phyloP scores from a whole-genome alignment of 2,113 vertebrate genomes.

The Smithornis capensis region DNA sequence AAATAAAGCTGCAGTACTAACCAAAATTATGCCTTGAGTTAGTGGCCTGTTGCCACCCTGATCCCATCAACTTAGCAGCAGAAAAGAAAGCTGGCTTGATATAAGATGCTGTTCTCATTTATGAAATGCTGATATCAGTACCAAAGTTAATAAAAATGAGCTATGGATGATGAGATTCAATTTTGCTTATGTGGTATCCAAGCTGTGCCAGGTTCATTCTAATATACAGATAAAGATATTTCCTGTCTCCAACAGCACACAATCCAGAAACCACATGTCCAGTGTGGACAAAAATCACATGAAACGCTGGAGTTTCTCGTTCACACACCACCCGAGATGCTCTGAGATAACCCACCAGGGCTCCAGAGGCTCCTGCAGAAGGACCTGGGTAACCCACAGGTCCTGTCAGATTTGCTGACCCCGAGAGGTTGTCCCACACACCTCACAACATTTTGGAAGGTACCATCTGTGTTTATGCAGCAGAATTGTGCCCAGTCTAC shows the following conservation, averaged over 20 bases:
- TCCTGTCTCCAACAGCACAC: not conserved
- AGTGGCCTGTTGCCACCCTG: not conserved
- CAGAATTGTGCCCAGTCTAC: not conserved
- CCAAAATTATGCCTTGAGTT: not conserved
- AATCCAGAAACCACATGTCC: not conserved
- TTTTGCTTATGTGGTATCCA: not conserved
- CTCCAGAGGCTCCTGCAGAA: not conserved
- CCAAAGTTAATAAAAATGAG: slow-evolving; percentile 35
- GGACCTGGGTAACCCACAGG: not conserved
- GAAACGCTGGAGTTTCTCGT: not conserved
- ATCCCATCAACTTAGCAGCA: not conserved
- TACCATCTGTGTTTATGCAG: not conserved
- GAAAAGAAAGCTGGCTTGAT: not conserved
- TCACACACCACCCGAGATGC: fast-evolving
- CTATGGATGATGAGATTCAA: not conserved
- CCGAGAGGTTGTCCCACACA: fast-evolving
- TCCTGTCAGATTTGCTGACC: not conserved
- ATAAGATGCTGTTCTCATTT: not conserved
- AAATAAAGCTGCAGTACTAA: not conserved
- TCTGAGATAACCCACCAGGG: not conserved
- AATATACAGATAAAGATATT: not conserved
- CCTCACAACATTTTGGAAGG: not conserved
- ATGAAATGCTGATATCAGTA: not conserved
- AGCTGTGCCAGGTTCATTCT: not conserved
- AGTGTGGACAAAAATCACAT: not conserved